Evolutionary conservation across 2,888 invertebrate genomes (phyloP), one percentile per base, ranked within the genome.

Genomic region (Coleophora flavipennella): DNA sequence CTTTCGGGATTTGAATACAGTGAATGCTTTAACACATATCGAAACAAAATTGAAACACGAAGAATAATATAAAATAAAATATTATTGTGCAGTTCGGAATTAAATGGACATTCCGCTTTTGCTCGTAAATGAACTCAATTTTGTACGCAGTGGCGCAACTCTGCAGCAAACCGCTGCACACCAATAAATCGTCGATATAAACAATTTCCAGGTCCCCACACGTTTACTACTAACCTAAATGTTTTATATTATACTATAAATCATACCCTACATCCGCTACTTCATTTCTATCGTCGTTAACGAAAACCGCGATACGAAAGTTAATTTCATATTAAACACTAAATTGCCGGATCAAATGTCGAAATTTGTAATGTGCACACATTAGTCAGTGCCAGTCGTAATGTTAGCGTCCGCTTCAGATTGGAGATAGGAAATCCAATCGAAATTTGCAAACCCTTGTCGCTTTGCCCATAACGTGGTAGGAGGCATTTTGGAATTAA

Each of bases 391-490:
- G 72, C 71, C 69, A 71, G 65, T 57, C 63, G 68, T 64, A 69
- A 62, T 61, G 65, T 58, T 55, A 52, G n/a, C 67, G 70, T 67
- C 70, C 62, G 58, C 53, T 66, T 69, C 76, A 77, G 70, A 79
- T 79, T 65, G 70, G 67, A 75, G 80, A 81, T 81, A 81, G 69
- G 60, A 66, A 73, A 76, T 71, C 71, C 78, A 78, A 79, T 80
- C 76, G 73, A 73, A 76, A 79, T 78, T 74, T 72, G 75, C 76
- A 73, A 76, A 77, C 77, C 79, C 81, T 80, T 79, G 81, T 83
- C 75, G 76, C 67, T 70, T 66, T 65, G 59, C 67, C 73, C 73
- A 75, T 79, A 78, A 75, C 79, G 69, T 80, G 70, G 80, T 73
- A 78, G 81, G 83, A 75, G 80, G 77, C 70, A 73, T 70, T 60